phyloP scores from a whole-genome alignment of 2,888 invertebrate genomes.

The Phalangium opilio region DNA sequence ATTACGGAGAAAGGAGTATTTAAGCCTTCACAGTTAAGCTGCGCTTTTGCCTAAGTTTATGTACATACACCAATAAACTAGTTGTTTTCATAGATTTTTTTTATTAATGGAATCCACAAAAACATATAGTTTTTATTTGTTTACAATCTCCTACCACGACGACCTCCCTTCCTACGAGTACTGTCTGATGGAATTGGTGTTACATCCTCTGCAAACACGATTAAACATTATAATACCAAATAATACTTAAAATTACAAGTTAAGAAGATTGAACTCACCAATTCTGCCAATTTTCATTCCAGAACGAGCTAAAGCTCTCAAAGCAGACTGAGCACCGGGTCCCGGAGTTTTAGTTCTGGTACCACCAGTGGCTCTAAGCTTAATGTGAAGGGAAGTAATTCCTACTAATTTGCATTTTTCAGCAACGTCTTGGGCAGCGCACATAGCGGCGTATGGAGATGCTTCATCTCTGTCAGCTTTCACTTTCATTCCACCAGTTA shows the following conservation, averaged over 20 bases:
- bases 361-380: conserved; percentile 94
- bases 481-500: conserved; percentile 99
- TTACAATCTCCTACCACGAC: conserved; percentile 97
- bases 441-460: conserved; percentile 99
- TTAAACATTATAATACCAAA: not conserved
- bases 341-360: conserved; percentile 96
- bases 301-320: conserved; percentile 92
- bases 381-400: conserved; percentile 95
- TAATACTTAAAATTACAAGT: too few species aligned
- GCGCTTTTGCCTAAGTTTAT: too few species aligned
- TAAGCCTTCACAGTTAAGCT: conserved; percentile 3
- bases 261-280: conserved; percentile 34
- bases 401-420: conserved; percentile 95
- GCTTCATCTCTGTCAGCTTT: conserved; percentile 99
- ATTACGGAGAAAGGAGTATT: conserved; percentile 87
- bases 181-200: conserved; percentile 99
- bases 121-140: not conserved
- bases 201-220: conserved; percentile 55
- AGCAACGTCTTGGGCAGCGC: conserved; percentile 99
- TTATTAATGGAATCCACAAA: too few species aligned
- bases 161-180: conserved; percentile 98
- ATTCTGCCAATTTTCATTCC: conserved; percentile 99
- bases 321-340: conserved; percentile 90
- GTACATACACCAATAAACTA: too few species aligned
- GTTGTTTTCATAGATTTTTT: too few species aligned